Evolutionary conservation across 2,888 invertebrate species (phyloP).

Genomic region (Monopis laevigella): DNA sequence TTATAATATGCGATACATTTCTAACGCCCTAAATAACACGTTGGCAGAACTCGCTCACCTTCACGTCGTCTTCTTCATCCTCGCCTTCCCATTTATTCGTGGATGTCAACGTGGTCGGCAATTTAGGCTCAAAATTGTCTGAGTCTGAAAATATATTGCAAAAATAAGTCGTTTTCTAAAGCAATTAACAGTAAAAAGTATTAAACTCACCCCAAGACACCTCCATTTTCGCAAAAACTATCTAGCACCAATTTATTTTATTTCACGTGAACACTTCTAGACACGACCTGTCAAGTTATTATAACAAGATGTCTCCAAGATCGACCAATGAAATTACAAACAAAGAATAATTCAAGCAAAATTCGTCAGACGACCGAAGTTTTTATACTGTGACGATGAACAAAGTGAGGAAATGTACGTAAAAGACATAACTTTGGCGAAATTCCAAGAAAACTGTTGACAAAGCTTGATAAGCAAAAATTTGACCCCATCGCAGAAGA

Average conservation of each 20-base stretch:
- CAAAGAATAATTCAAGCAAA: conserved; percentile 47
- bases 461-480: conserved; percentile 60
- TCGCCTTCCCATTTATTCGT: conserved; percentile 88
- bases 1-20: too few relatives aligned
- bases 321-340: conserved; percentile 51
- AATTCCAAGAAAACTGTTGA: conserved; percentile 54
- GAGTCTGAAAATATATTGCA: conserved; percentile 69
- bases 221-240: conserved; percentile 65
- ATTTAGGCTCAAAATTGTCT: conserved; percentile 76
- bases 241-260: conserved; percentile 54
- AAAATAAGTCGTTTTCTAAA: conserved; percentile 12
- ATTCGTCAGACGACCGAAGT: conserved; percentile 60
- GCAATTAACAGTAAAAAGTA: background rate
- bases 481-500: conserved; percentile 66
- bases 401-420: conserved; percentile 51
- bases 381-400: conserved; percentile 58
- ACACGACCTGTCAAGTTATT: background rate
- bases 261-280: conserved; percentile 37
- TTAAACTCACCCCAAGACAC: conserved; percentile 74
- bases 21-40: too few relatives aligned
- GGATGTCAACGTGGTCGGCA: conserved; percentile 65
- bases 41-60: conserved; percentile 68
- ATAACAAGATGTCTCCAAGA: conserved; percentile 64
- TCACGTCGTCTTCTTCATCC: conserved; percentile 87
- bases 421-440: conserved; percentile 64